Evolutionary conservation across 2,888 invertebrate genomes (phyloP), one percentile per base, ranked within the genome.

Genomic region (Apamea epomidion): DNA sequence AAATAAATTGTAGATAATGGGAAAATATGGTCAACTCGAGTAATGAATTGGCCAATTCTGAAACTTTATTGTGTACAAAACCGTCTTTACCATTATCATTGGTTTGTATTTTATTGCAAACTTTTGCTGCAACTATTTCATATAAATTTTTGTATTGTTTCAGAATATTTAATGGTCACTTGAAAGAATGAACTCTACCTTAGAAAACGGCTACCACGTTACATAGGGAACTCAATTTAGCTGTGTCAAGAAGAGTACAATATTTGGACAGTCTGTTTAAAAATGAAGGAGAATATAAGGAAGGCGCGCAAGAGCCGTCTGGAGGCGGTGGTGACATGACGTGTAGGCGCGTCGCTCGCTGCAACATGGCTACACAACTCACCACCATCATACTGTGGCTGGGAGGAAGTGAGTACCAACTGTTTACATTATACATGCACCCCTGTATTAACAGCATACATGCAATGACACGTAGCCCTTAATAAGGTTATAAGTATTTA

Each of bases 381-480:
- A 95, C 94, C 81, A 95, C 96, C 87, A 92, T 96, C 82, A 91
- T 97, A 90, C 84, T 96, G 91, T 97, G 97, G 96, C 94, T 97
- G 79, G 94, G 94, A 90, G 96, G 96, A 93, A 96, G 97, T 97
- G 91, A 96, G 97, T 94, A 87, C 16, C 58, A n/a, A 37, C 65
- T 70, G 16, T 80, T 70, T n/a, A 74, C 21, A 51, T 60, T 68
- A 25, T 7, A 32, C 16, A 76, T 62, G n/a, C 37, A 48, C 6
- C 6, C 21, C 54, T 42, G 42, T 18, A 69, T 76, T 85, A 65
- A 72, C 42, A 18, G 18, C 60, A 64, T n/a, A 54, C 45, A 67
- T 62, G 18, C 25, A 58, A 29, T 70, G 42, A 64, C 51, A 67
- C 37, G 51, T n/a, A 8, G 29, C 18, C 60, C 10, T 16, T 58